Evolutionary conservation across 2,888 invertebrate species (phyloP), one percentile per base, ranked within the genome.

Genomic region (Ichneumoninae sp.): DNA sequence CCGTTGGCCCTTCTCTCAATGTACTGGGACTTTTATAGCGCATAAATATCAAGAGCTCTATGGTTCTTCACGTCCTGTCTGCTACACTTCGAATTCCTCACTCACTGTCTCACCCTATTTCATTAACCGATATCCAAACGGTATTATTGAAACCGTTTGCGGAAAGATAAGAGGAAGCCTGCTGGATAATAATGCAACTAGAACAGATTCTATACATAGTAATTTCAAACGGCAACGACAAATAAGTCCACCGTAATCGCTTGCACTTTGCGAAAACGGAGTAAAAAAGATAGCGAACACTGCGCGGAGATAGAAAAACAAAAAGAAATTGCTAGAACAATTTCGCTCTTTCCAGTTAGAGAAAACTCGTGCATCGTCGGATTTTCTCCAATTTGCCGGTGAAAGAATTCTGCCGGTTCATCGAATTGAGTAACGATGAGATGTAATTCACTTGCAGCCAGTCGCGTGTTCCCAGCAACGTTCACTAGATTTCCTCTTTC

Each of bases 11-110:
- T 89, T 83, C 66, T 54, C 65, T 22, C 81, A 65, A 76, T 77
- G 84, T 80, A 69, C 89, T 88, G 88, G 87, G 91, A 92, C 93
- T 93, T 93, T 93, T 93, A 93, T 93, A 90, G 92, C 91, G 91
- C 93, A 93, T 93, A 93, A 93, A 93, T 92, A 93, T 93, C 92
- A 89, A 91, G 92, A 92, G 91, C 91, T 91, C 91, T 90, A 57
- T 90, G 90, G 26, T 33, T 75, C 60, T 77, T 83, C 76, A 79
- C 76, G 40, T 66, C 52, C 36, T n/a, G 10, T 54, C 1, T 10
- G 22, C 10, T n/a, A 33, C 83, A 52, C 57, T 62, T 60, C 72
- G 65, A 62, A 68, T 52, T 68, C 52, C 8, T 69, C 19, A 47
- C 22, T 22, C 7, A 40, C 66, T 65, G 52, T 77, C 71, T 40